Evolutionary conservation across 2,888 invertebrate genomes (phyloP).

Genomic region (Dendrolimus pini): DNA sequence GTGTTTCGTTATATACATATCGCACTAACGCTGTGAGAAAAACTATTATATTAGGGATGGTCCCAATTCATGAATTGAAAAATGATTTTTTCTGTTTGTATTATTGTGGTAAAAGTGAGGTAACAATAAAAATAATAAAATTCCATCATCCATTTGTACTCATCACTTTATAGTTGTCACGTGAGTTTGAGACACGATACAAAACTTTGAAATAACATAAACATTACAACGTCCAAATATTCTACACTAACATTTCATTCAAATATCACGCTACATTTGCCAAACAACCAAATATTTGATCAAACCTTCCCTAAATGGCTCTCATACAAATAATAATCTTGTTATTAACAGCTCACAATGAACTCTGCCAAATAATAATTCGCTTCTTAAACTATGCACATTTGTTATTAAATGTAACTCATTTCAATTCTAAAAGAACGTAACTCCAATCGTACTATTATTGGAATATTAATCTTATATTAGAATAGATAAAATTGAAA

Average conservation of each 20-base stretch:
- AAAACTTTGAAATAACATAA: too few species aligned
- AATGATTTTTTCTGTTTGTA: too few species aligned
- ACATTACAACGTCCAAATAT: too few species aligned
- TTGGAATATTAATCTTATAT: constrained; percentile 15
- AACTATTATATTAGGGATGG: too few species aligned
- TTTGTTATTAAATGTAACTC: constrained; percentile 18
- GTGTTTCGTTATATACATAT: too few species aligned
- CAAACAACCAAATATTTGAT: constrained; percentile 54
- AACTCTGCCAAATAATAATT: constrained; percentile 51
- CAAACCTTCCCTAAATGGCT: constrained; percentile 34
- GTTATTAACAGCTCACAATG: constrained; percentile 53
- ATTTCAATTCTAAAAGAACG: constrained; percentile 13
- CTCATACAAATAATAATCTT: constrained; percentile 50
- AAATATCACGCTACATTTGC: constrained; percentile 45
- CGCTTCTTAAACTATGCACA: constrained; percentile 41
- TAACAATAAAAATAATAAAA: too few species aligned
- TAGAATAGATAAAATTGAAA: not conserved
- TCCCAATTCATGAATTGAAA: too few species aligned
- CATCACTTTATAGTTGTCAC: too few species aligned
- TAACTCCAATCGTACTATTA: constrained; percentile 4
- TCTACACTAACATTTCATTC: constrained; percentile 5
- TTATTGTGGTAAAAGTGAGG: too few species aligned
- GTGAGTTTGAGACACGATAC: too few species aligned
- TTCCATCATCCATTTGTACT: too few species aligned
- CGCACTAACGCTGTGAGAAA: too few species aligned